Percentiles rank a stretch among this genome's conserved stretches.
Evolutionary conservation across 2,797 vertebrate species (phyloP).

Genomic region (Pelochelys cantorii): DNA sequence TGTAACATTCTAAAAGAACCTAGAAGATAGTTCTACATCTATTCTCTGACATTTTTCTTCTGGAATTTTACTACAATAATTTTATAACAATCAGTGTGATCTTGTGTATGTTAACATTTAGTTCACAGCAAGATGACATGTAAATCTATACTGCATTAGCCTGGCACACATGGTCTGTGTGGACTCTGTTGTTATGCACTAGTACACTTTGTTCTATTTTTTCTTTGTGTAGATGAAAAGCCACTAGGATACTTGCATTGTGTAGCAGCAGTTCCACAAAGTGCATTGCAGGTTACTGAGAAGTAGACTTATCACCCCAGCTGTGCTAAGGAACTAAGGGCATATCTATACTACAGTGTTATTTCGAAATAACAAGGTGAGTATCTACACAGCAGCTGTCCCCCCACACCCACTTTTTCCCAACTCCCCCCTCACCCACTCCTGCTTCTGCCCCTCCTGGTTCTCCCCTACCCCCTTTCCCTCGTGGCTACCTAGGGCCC

Average conservation of each 20-base stretch:
- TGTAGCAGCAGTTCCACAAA: not conserved
- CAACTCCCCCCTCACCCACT: too few species aligned
- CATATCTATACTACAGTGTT: too few species aligned
- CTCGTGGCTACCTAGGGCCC: too few species aligned
- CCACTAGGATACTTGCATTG: not conserved
- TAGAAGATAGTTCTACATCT: not conserved
- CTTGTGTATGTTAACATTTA: not conserved
- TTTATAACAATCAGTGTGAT: not conserved
- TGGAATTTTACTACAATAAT: not conserved
- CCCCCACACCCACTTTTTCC: too few species aligned
- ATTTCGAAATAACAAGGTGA: too few species aligned
- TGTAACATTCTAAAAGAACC: not conserved
- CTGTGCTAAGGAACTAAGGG: too few species aligned
- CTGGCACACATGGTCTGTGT: not conserved
- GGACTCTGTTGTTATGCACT: not conserved
- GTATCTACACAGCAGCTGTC: too few species aligned
- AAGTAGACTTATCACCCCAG: not conserved
- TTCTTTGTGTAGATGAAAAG: not conserved
- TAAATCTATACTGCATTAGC: not conserved
- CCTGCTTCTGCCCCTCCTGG: too few species aligned
- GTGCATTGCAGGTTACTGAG: not conserved
- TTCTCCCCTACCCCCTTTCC: too few species aligned
- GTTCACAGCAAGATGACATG: not conserved
- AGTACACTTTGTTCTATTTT: not conserved
- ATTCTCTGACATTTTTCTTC: not conserved